A percentile compares a stretch with the other conserved stretches of the same genome.
phyloP scores from a whole-genome alignment of 2,888 invertebrate species.

The Polymixis lichenea region DNA sequence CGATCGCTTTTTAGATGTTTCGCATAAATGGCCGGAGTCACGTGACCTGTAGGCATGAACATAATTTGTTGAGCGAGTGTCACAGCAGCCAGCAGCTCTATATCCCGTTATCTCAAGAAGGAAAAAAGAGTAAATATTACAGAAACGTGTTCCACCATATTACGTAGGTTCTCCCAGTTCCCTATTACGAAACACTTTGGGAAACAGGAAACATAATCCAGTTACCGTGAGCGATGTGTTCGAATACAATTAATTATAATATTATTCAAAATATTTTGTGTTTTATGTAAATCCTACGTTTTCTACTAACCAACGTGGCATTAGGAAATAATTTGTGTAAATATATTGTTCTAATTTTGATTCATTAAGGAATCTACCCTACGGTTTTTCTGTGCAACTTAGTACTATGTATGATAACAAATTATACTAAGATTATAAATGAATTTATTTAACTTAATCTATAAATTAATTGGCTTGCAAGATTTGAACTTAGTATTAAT shows the following conservation, averaged over 20 bases:
- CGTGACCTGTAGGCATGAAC: not conserved
- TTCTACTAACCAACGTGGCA: constrained; percentile 16
- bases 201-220: constrained; percentile 55
- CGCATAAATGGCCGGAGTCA: not conserved
- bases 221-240: constrained; percentile 61
- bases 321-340: constrained; percentile 50
- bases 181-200: constrained; percentile 29
- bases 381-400: not conserved
- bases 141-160: constrained; percentile 9
- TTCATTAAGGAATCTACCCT: constrained; percentile 38
- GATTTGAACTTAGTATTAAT: not conserved
- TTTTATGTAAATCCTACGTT: constrained; percentile 63
- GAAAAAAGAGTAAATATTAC: constrained; percentile 36
- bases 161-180: constrained; percentile 30
- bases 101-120: constrained; percentile 29
- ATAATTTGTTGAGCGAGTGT: not conserved
- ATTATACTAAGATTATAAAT: constrained; percentile 13
- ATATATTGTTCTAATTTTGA: constrained; percentile 48
- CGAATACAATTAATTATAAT: constrained; percentile 62
- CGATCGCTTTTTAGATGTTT: not conserved
- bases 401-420: constrained; percentile 21
- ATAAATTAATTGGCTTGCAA: not conserved
- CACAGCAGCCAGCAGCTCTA: not conserved
- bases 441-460: not conserved
- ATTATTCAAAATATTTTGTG: constrained; percentile 66